Evolutionary conservation across 2,113 vertebrate genomes (phyloP), one percentile per base, ranked within the genome.

Genomic region (Centrocercus urophasianus): DNA sequence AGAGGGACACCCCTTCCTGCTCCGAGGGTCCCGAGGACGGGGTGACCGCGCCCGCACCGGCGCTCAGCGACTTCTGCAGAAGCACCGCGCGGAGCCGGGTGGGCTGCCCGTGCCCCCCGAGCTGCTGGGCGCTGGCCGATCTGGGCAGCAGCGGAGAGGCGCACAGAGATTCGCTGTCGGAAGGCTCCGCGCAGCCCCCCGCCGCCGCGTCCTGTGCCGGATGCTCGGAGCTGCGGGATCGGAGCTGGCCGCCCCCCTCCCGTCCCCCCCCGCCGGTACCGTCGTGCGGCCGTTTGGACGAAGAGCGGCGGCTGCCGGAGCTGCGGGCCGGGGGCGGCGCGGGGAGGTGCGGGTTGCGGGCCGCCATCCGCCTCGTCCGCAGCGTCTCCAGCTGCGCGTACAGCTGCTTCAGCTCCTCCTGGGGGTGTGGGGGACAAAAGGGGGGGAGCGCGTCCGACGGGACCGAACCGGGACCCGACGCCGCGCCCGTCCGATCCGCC

Each of bases 321-420:
- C 22, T 7, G 50, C 50, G 50, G 25, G 50, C 25, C 25, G 50
- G 25, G 50, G 50, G 25, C 50, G 25, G 25, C 96, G 98, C 99
- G 78, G 98, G 96, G 73, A 99, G 97, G 95, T 99, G 99, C 15
- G 99, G 99, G 97, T 99, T 99, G 96, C 98, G 98, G 72, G 96
- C 92, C 0, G 98, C 95, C 99, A 99, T 99, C 96, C 98, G 98
- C 96, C 98, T 98, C 27, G 98, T 98, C 97, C 98, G 99, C 91
- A 98, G 98, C 80, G 98, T 97, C 97, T 99, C 99, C 78, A 99
- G 97, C 97, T 99, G 99, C 54, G 97, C 82, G 78, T 99, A 99
- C 71, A 99, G 98, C 97, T 99, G 99, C 98, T 99, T 99, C 93
- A 99, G 96, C 96, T 99, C 99, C 42, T 99, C 99, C 99, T 99